phyloP scores from a whole-genome alignment of 2,113 vertebrate genomes.

The Pan troglodytes region DNA sequence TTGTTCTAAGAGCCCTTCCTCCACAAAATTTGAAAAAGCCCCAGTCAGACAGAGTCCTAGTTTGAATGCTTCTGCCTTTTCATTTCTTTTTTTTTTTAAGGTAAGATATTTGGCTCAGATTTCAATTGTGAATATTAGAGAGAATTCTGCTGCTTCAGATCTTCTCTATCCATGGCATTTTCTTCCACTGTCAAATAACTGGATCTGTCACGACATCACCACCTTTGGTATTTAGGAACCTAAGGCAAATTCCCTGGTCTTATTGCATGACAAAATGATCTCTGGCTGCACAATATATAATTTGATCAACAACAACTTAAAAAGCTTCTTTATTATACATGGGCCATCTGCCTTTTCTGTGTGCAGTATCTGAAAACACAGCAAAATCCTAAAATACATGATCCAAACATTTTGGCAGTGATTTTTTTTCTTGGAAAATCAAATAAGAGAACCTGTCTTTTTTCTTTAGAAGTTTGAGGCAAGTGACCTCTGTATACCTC shows the following conservation, averaged over 20 bases:
- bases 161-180: neutral
- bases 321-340: neutral
- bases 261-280: neutral
- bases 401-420: neutral
- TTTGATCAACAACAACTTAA: slow-evolving; percentile 3
- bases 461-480: slow-evolving; percentile 4
- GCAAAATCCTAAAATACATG: neutral
- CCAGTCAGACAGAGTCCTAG: neutral
- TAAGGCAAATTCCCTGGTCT: neutral
- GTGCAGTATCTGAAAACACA: neutral
- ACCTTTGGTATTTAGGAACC: slow-evolving; percentile 53
- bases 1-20: neutral
- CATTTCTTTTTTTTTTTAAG: neutral
- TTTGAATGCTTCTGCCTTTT: neutral
- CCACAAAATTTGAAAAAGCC: slow-evolving; percentile 15
- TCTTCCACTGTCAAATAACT: slow-evolving; percentile 32
- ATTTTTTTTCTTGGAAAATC: neutral
- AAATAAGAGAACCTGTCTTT: neutral
- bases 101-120: slow-evolving; percentile 50
- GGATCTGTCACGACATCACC: neutral
- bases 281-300: neutral
- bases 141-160: slow-evolving; percentile 42
- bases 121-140: slow-evolving; percentile 12
- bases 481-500: neutral
- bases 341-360: slow-evolving; percentile 15